phyloP scores from a whole-genome alignment of 2,888 invertebrate genomes.

The Drosophila buzzatii region DNA sequence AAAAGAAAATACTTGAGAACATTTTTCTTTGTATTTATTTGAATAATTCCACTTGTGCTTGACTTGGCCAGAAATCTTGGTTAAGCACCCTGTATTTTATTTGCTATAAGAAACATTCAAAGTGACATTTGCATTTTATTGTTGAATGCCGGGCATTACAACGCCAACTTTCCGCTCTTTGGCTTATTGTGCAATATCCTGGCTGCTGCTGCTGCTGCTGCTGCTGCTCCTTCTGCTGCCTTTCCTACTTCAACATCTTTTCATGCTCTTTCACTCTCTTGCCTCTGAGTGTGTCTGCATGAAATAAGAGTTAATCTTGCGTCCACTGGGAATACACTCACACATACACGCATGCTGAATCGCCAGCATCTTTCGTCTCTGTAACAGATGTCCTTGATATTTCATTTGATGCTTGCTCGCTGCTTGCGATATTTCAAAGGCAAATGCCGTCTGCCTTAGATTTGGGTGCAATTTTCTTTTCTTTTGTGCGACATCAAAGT shows the following conservation, averaged over 20 bases:
- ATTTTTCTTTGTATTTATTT: neutral
- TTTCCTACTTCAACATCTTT: constrained; percentile 12
- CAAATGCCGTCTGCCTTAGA: constrained; percentile 47
- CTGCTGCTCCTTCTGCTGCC: constrained; percentile 16
- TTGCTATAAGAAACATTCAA: constrained; percentile 59
- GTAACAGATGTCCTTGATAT: constrained; percentile 75
- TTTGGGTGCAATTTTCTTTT: constrained; percentile 50
- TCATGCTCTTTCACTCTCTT: constrained; percentile 39
- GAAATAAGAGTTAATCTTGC: constrained; percentile 73
- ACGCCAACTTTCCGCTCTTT: constrained; percentile 64
- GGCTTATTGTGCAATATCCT: constrained; percentile 69
- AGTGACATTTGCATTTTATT: constrained; percentile 77
- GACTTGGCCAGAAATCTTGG: neutral
- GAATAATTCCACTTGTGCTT: neutral
- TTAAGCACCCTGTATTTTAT: constrained; percentile 43
- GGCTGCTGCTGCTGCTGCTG: constrained; percentile 32
- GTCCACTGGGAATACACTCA: constrained; percentile 63
- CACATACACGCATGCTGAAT: constrained; percentile 17
- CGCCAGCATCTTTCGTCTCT: constrained; percentile 39
- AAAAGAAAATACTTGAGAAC: neutral
- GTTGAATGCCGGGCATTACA: constrained; percentile 66
- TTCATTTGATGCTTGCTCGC: constrained; percentile 51
- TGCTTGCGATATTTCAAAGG: constrained; percentile 55
- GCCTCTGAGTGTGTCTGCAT: constrained; percentile 62
- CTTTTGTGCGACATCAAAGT: constrained; percentile 69